phyloP scores from a whole-genome alignment of 2,797 vertebrate species.

The Sebastes hopkinsi region DNA sequence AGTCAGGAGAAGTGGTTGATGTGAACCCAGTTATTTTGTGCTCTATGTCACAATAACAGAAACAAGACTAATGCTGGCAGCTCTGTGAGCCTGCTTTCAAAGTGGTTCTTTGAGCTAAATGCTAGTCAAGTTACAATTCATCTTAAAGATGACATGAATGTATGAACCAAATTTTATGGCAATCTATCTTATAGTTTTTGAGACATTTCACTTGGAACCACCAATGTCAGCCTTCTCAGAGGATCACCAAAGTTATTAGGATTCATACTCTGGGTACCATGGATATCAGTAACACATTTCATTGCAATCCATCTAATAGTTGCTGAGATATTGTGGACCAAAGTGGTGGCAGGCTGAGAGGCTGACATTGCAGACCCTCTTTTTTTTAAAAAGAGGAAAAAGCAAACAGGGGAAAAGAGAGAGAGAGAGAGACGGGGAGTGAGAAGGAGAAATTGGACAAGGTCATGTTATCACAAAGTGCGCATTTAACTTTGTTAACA shows the following conservation, averaged over 20 bases:
- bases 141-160: not conserved
- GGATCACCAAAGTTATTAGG: not conserved
- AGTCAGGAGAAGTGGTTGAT: not conserved
- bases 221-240: not conserved
- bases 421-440: not conserved
- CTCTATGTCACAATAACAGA: not conserved
- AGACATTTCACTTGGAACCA: not conserved
- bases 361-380: not conserved
- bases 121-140: not conserved
- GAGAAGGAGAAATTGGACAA: constrained; percentile 30
- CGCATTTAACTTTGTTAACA: constrained; percentile 59
- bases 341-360: not conserved
- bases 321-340: not conserved
- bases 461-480: constrained; percentile 45
- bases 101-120: not conserved
- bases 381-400: not conserved
- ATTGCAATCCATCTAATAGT: not conserved
- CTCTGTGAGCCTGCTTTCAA: not conserved
- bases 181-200: not conserved
- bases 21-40: not conserved
- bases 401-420: not conserved
- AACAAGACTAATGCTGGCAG: not conserved
- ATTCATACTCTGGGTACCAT: not conserved
- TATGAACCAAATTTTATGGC: not conserved
- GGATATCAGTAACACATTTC: not conserved